Percentiles rank a stretch among this genome's conserved stretches.
phyloP scores from a whole-genome alignment of 2,113 vertebrate genomes.

The Microcebus tavaratra region DNA sequence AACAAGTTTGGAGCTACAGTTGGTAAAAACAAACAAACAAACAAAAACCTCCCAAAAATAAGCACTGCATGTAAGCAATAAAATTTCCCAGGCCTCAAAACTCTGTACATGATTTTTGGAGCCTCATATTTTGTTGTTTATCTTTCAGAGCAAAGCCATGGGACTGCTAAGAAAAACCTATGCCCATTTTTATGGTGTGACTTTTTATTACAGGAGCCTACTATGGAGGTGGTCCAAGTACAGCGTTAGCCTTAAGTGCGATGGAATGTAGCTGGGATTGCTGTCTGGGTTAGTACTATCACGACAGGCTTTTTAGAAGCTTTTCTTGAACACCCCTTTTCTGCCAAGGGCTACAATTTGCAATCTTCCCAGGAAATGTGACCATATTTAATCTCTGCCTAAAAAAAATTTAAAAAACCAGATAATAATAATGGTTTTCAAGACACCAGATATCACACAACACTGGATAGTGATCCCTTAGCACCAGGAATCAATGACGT shows the following conservation, averaged over 20 bases:
- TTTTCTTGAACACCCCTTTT: background rate
- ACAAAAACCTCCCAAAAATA: conserved; percentile 44
- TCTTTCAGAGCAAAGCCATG: conserved; percentile 32
- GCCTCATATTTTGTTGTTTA: conserved; percentile 10
- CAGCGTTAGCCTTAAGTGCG: background rate
- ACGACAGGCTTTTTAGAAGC: background rate
- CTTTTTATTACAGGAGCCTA: background rate
- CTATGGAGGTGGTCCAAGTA: background rate
- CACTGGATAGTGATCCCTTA: background rate
- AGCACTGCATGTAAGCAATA: background rate
- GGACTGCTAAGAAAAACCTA: background rate
- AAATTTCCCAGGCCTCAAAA: conserved; percentile 7
- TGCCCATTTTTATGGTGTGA: conserved; percentile 2
- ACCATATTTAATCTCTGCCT: background rate
- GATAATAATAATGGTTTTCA: background rate
- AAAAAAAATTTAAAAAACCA: background rate
- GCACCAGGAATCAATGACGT: background rate
- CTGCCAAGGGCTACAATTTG: background rate
- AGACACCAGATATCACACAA: background rate
- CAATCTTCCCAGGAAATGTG: background rate
- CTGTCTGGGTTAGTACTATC: too few species aligned
- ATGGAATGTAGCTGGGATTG: background rate
- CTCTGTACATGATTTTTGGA: background rate
- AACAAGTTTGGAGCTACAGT: conserved; percentile 53
- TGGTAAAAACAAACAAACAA: background rate